Evolutionary conservation across 2,888 invertebrate genomes (phyloP), one percentile per base, ranked within the genome.

Genomic region (Drosophila anomalata): DNA sequence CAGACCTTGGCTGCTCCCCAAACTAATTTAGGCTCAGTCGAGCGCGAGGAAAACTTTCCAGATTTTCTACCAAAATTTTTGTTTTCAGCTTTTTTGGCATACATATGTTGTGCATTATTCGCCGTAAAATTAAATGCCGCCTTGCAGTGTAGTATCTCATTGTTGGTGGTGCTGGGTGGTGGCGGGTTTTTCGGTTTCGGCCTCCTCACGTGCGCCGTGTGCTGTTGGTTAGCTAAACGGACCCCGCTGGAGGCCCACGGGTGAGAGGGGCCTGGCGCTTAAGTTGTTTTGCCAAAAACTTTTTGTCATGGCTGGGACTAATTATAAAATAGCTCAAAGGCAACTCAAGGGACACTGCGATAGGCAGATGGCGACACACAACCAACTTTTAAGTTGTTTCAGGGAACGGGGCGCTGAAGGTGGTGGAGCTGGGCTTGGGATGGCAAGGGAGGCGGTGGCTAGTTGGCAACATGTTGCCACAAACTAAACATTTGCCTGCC

Each of bases 251-350:
- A 54, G 60, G 53, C 12, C 22, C 17, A 17, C 20, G 44, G 29
- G 20, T 26, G 54, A 9, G 54, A 9, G 17, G 24, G 11, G 29
- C 14, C 42, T 11, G 42, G 36, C 77, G 77, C 74, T 78, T 87
- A 83, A 85, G 84, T 83, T 85, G 86, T 78, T 87, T 77, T 87
- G 88, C 78, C 85, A 80, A 86, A 85, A 75, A 86, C 60, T 86
- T 84, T 87, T 87, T 83, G 84, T 83, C 87, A 78, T 85, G 86
- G 73, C 87, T 83, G 84, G 83, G 80, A 86, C 84, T 85, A 85
- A 85, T 85, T 85, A 85, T 85, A 85, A 85, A 85, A 85, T 87
- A 83, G 88, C 84, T 87, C 76, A 86, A 85, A 85, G 84, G 88
- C 84, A 80, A 72, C 73, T 85, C 77, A 75, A 76, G 78, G 73